Base-by-base conservation (phyloP, 30 jellyfish, hydroid and myxozoan genomes). In the Aurelia aurita region DNA sequence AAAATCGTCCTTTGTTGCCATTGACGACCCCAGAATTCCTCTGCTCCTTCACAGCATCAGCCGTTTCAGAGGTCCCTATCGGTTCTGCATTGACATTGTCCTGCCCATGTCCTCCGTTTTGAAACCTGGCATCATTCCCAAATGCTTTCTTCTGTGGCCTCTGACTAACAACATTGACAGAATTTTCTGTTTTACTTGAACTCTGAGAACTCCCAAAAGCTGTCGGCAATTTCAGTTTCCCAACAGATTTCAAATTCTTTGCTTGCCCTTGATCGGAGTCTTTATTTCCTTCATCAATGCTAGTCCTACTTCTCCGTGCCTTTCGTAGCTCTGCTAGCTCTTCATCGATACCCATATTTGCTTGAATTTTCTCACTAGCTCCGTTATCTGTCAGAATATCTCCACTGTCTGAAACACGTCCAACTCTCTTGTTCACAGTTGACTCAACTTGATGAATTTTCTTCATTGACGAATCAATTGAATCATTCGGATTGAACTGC, bases 161-260 rank as follows among this genome's bases (percentile, higher is more conserved):
- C 29, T n/a, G 25, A 55, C 67, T n/a, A 18, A 10, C 28, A 18
- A 18, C 13, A 7, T 15, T 55, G 28, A 23, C 29, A 15, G 67
- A 55, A 18, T 22, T 22, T 6, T n/a, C 67, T 18, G 67, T 55
- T n/a, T 22, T 22, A 13, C 5, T 22, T 18, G 28, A n/a, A 22
- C 14, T 55, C 29, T 59, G 69, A 44, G 71, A 19, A 23, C 58
- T 58, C 20, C 57, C 66, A 39, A 77, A 77, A 10, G 88, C 88
- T 6, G 65, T 77, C n/a, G 88, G 88, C 13, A 77, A 35, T 28
- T 31, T 35, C 43, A 77, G 31, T 60, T 60, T 77, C 20, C 88
- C 88, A 15, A 77, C 88, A 16, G 79, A 23, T 21, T 39, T 77
- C 49, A 14, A 1, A 8, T 28, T 22, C 35, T 51, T 47, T 39